These are phyloP conservation scores for Rhabdomys pumilio DNA, from an alignment of 2,797 vertebrate genomes.

Conservation along the genomic window DNA sequence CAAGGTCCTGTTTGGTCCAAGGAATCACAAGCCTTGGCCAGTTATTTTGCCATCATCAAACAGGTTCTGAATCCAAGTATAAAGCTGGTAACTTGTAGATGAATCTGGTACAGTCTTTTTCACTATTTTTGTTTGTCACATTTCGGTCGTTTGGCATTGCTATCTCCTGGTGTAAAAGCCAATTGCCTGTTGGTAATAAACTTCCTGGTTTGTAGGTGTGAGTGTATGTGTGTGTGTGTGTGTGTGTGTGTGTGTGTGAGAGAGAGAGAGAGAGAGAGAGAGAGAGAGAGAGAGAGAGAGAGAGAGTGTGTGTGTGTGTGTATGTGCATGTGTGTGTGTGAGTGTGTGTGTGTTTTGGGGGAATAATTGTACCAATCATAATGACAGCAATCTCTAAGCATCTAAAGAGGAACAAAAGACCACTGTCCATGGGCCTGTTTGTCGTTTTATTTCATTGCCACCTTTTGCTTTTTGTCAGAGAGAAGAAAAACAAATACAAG, in stretches of 20 bases:
- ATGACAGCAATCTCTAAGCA: not conserved
- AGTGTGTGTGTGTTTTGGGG: not conserved
- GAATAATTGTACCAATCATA: not conserved
- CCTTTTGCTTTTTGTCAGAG: constrained; percentile 46
- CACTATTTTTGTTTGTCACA: not conserved
- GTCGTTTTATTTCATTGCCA: constrained; percentile 33
- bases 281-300: too few species aligned
- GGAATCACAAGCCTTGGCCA: not conserved
- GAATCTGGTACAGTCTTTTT: not conserved
- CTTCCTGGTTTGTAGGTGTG: not conserved
- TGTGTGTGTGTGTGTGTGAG: not conserved
- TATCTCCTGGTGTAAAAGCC: not conserved
- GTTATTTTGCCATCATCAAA: not conserved
- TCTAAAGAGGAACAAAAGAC: not conserved
- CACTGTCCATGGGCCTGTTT: not conserved
- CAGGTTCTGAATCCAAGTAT: not conserved
- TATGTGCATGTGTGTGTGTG: not conserved
- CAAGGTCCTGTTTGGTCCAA: not conserved
- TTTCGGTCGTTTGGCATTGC: not conserved
- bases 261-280: too few species aligned
- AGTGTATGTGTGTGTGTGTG: not conserved
- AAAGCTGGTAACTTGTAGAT: not conserved
- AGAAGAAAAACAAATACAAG: constrained; percentile 32
- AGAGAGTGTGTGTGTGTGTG: not conserved
- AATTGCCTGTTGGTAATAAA: not conserved